A percentile compares a stretch with the other conserved stretches of the same genome.
These are phyloP conservation scores for Mythimna loreyi DNA, from an alignment of 2,888 invertebrate genomes.

Conservation along the genomic window DNA sequence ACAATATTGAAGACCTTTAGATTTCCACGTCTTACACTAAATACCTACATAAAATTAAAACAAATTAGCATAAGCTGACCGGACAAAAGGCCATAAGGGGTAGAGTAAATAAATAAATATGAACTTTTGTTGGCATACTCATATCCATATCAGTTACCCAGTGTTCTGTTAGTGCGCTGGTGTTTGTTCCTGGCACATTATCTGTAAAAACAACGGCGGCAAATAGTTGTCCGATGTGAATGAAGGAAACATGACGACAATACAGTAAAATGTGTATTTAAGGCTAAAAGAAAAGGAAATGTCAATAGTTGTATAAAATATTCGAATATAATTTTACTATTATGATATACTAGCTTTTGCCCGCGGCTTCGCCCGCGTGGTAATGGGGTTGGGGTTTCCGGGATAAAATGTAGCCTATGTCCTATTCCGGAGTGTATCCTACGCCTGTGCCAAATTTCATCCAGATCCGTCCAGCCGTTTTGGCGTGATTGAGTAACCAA, in stretches of 20 bases:
- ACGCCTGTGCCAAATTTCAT: too few relatives aligned
- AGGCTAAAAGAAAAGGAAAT: not conserved
- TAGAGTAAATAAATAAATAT: conserved; percentile 31
- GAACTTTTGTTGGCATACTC: conserved; percentile 25
- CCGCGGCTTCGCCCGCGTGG: too few relatives aligned
- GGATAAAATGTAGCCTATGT: too few relatives aligned
- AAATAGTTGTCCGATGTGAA: not conserved
- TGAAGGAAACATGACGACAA: not conserved
- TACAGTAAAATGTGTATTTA: not conserved
- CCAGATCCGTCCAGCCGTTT: too few relatives aligned
- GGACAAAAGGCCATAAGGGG: conserved; percentile 34
- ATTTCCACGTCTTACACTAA: too few relatives aligned
- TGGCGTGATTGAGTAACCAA: too few relatives aligned
- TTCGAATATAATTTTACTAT: too few relatives aligned
- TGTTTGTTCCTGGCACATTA: conserved; percentile 67
- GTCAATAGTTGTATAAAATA: too few relatives aligned
- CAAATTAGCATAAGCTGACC: conserved; percentile 7
- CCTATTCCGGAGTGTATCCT: too few relatives aligned
- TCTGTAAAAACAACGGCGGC: conserved; percentile 37
- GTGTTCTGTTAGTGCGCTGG: conserved; percentile 27
- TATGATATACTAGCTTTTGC: too few relatives aligned
- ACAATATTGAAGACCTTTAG: too few relatives aligned
- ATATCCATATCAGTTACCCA: conserved; percentile 22
- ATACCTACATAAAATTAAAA: not conserved
- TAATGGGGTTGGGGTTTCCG: too few relatives aligned